Evolutionary conservation across 2,797 vertebrate genomes (phyloP), one percentile per base, ranked within the genome.

Genomic region (Erethizon dorsatum): DNA sequence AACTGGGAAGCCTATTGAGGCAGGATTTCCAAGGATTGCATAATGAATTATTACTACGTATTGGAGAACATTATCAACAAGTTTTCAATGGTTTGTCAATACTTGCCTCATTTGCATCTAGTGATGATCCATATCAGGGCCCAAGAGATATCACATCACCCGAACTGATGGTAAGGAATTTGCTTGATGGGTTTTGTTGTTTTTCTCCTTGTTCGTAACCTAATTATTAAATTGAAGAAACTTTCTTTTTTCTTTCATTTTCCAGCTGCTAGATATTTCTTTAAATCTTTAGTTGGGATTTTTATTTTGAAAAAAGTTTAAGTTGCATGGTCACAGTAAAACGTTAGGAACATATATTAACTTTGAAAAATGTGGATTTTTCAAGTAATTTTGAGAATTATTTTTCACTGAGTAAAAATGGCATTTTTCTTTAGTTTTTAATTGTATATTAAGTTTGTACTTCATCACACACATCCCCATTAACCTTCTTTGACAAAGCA

Each of bases 11-110:
- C 96, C 98, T 99, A 94, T 98, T 99, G 82, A 99, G 99, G 37
- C 99, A 99, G 97, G 99, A 99, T 98, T 99, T 99, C 98, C 99
- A 99, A 97, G 99, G 99, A 88, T 98, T 99, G 92, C 99, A 99
- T 97, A 99, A 99, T 24, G 99, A 99, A 92, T 98, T 99, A 95
- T 91, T 99, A 96, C 98, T 99, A 45, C 99, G 99, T 9, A 98
- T 99, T 28, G 99, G 99, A 96, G 99, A 99, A 84, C 99, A 99
- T 97, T 99, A 99, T 98, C 99, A 99, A 96, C 99, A 99, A 95
- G 99, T 99, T 65, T 99, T 99, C 98, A 99, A 99, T 80, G 99
- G 99, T 59, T 98, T 99, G 95, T 99, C 99, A 10, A 99, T 99
- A 97, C 95, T 99, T 95, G 99, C 99, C 91, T 99, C 99, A 0